Percentiles rank a stretch among this genome's conserved stretches.
phyloP scores from a whole-genome alignment of 1,140 invertebrate genomes.

The Drosophila novamexicana region DNA sequence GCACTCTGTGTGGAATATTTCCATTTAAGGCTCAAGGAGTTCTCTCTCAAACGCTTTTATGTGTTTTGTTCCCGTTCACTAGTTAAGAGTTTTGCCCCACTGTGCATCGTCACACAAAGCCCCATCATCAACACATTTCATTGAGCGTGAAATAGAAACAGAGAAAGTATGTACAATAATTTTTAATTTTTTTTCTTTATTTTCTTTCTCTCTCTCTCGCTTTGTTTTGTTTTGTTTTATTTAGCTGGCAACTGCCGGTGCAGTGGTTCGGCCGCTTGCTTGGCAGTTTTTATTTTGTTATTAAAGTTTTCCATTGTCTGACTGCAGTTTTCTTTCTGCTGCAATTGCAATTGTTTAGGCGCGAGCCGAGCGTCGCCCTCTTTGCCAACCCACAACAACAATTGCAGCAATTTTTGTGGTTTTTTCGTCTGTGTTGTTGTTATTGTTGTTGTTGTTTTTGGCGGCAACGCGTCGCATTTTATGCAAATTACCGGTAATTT shows the following conservation, averaged over 20 bases:
- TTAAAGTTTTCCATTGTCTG: constrained; percentile 77
- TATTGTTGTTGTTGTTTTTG: constrained; percentile 50
- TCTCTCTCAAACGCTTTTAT: too few relatives aligned
- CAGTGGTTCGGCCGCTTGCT: constrained; percentile 27
- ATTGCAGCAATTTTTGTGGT: constrained; percentile 63
- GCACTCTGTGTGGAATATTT: too few relatives aligned
- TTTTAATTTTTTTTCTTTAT: constrained; percentile 46
- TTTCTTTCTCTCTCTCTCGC: constrained; percentile 25
- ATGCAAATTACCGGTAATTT: constrained; percentile 76
- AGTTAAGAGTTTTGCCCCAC: not conserved
- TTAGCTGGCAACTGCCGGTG: constrained; percentile 47
- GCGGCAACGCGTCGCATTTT: constrained; percentile 47
- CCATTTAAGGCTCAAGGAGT: too few relatives aligned
- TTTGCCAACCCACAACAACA: constrained; percentile 18
- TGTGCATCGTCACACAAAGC: constrained; percentile 21
- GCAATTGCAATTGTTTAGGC: constrained; percentile 41
- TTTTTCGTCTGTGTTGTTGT: constrained; percentile 50
- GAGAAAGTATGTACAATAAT: constrained; percentile 83
- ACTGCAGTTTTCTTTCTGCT: constrained; percentile 65
- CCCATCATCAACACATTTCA: constrained; percentile 82
- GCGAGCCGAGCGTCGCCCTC: constrained; percentile 42
- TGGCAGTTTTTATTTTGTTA: constrained; percentile 58
- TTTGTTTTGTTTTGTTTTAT: constrained; percentile 53
- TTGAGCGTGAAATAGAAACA: constrained; percentile 84
- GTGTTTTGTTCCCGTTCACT: too few relatives aligned